Base-by-base conservation (phyloP, 2,888 invertebrate genomes). In the Cantharis rufa region DNA sequence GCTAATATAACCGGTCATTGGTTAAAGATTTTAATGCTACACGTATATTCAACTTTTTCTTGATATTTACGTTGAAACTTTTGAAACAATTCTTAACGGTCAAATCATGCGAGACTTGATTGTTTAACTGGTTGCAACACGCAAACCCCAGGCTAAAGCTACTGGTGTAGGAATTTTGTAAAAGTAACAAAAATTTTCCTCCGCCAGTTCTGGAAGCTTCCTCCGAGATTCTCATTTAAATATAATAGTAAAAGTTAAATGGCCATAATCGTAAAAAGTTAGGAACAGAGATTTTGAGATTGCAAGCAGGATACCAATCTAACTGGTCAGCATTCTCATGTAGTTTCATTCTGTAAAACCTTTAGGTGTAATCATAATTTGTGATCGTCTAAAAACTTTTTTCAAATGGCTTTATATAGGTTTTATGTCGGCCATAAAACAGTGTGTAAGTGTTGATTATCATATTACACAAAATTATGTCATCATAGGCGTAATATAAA, bases 391-490 rank as follows among this genome's bases (percentile, higher is more conserved):
- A 48, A 48, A 48, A 48, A 48, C 2, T 48, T 48, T n/a, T 48
- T 48, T 32, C 5, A 32, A 32, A 32, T 5, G 32, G 32, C 32
- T 32, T 32, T 32, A 32, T 32, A 48, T 48, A 48, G 48, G 7
- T 21, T 66, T 66, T 3, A 66, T 16, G 64, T 66, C 21, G 16
- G 64, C 5, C 5, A 48, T 48, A 48, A 48, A 48, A 66, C 18
- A 66, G 24, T 66, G 21, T 66, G 13, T 66, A 66, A 66, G 64
- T 66, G 64, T 66, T 66, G 24, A 66, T 66, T 66, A 21, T 66
- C 64, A 24, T 21, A 66, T 66, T 66, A 66, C 64, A 66, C 24
- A 66, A 66, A 66, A 66, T 66, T 66, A 66, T 66, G 24, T 66
- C 64, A 66, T 66, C 64, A 66, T 66, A 48, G 48, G 48, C 48